Evolutionary conservation across 1,140 invertebrate species (phyloP).

Genomic region (Onthophagus taurus): DNA sequence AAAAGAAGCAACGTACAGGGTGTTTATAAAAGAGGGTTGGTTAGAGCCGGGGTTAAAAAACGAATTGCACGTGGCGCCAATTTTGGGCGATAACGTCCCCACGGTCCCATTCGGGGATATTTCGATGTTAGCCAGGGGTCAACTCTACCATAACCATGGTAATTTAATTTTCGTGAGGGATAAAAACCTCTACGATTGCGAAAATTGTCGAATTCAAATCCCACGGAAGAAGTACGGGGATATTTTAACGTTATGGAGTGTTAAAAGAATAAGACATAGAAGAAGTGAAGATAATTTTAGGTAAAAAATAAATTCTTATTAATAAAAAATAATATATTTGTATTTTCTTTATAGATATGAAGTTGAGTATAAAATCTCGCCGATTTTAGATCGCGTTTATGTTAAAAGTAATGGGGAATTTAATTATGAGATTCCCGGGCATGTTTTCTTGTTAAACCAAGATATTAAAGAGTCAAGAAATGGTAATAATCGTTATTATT

Average conservation of each 20-base stretch:
- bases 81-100: conserved; percentile 36
- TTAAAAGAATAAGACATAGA: conserved; percentile 50
- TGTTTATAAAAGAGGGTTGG: conserved; percentile 40
- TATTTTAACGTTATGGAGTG: conserved; percentile 50
- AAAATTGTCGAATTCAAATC: conserved; percentile 28
- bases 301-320: too few species aligned
- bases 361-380: conserved; percentile 52
- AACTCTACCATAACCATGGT: conserved; percentile 40
- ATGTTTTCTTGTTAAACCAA: conserved; percentile 12
- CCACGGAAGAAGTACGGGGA: conserved; percentile 30
- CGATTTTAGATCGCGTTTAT: conserved; percentile 28
- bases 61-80: conserved; percentile 44
- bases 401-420: conserved; percentile 23
- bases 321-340: too few species aligned
- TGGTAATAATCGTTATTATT: neutral
- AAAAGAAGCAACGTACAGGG: conserved; percentile 32
- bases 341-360: conserved; percentile 45
- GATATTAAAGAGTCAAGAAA: neutral
- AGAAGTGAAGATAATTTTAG: too few species aligned
- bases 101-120: conserved; percentile 47
- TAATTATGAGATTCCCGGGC: conserved; percentile 32
- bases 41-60: conserved; percentile 42
- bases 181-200: conserved; percentile 39
- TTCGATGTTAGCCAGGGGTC: conserved; percentile 47
- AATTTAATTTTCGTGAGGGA: conserved; percentile 47